phyloP scores from a whole-genome alignment of 2,888 invertebrate species.

The Stenotaenia linearis region DNA sequence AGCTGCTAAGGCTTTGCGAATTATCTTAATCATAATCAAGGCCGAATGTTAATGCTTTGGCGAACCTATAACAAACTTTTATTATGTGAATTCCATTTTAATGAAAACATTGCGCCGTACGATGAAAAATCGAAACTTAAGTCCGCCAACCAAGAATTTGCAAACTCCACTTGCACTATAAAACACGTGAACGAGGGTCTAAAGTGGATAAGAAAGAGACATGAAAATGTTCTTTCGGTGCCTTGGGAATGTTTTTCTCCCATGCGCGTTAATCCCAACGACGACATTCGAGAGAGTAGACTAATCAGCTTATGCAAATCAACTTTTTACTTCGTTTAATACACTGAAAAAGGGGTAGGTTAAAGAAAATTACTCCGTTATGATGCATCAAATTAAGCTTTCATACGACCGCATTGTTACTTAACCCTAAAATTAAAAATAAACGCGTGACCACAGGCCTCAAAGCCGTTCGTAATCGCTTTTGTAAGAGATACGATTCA shows the following conservation, averaged over 20 bases:
- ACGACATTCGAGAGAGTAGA: neutral
- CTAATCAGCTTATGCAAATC: constrained; percentile 26
- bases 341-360: neutral
- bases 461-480: too few species aligned
- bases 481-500: too few species aligned
- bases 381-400: constrained; percentile 6
- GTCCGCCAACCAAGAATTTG: neutral
- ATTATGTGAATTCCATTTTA: neutral
- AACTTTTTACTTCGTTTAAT: constrained; percentile 8
- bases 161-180: neutral
- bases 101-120: neutral
- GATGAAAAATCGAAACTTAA: neutral
- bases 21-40: constrained; percentile 14
- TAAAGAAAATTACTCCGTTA: neutral
- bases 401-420: neutral
- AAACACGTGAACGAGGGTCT: neutral
- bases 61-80: neutral
- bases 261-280: neutral
- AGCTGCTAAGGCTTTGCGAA: neutral
- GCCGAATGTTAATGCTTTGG: neutral
- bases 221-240: constrained; percentile 4
- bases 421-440: neutral
- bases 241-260: neutral
- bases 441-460: neutral
- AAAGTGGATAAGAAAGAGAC: constrained; percentile 20